Percentiles rank a stretch among this genome's conserved stretches.
phyloP scores from a whole-genome alignment of 2,888 invertebrate species.

The Villa cingulata region DNA sequence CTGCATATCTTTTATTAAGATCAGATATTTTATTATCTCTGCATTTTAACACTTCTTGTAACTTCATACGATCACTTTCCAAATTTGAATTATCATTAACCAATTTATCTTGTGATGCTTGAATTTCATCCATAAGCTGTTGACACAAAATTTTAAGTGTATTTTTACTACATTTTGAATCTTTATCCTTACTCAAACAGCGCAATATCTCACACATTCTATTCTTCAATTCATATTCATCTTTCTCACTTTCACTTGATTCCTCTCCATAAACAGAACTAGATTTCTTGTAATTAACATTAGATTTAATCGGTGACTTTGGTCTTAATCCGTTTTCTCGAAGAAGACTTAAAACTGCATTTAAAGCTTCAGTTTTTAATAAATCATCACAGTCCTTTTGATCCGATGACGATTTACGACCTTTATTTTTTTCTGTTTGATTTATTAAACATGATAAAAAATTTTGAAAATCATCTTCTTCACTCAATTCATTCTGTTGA shows the following conservation, averaged over 20 bases:
- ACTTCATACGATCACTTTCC: constrained; percentile 47
- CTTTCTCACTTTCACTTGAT: not conserved
- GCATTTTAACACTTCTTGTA: constrained; percentile 11
- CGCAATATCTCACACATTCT: too few relatives aligned
- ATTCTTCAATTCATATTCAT: not conserved
- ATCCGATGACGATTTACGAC: too few relatives aligned
- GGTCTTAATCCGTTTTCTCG: not conserved
- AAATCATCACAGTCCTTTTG: not conserved
- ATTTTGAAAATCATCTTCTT: not conserved
- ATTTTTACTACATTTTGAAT: not conserved
- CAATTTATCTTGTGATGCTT: constrained; percentile 53
- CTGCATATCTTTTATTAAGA: constrained; percentile 3
- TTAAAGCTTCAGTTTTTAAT: not conserved
- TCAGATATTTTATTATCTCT: constrained; percentile 4
- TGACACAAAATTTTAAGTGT: not conserved
- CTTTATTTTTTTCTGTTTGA: not conserved
- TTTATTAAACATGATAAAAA: not conserved
- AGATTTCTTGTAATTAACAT: too few relatives aligned
- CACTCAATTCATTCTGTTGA: not conserved
- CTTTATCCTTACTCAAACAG: not conserved
- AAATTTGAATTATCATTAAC: constrained; percentile 52
- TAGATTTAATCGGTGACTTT: not conserved
- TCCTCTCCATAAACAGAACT: not conserved
- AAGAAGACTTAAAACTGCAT: not conserved
- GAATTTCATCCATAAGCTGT: constrained; percentile 33